Evolutionary conservation across 2,888 invertebrate genomes (phyloP), one percentile per base, ranked within the genome.

Genomic region (Drosophila meridiana): DNA sequence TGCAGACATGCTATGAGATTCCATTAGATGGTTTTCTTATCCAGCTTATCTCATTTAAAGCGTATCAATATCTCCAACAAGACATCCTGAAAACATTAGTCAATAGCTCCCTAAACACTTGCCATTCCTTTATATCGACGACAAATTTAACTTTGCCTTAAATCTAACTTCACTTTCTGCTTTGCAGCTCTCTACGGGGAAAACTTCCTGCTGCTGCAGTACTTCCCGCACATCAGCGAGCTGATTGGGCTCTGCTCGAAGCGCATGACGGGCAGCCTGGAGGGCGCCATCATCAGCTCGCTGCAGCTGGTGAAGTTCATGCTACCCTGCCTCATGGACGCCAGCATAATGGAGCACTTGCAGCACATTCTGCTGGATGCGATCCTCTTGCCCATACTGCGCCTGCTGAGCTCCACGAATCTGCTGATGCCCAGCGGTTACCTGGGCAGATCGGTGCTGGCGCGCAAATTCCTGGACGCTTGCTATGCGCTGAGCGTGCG

Each of bases 141-240:
- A 20, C 20, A 20, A 20, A 20, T 20, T 20, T 20, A 20, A 20
- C 0, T 20, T 20, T 20, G 0, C 0, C 1, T 20, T 20, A 20
- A 20, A 20, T 36, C 34, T 34, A 9, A 34, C 8, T 9, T 34
- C 34, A 34, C 9, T 34, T 42, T 42, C n/a, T n/a, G n/a, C 5
- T 36, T 40, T 6, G 6, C 43, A 85, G 89, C 85, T 5, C 80
- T 84, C 38, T 84, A 84, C 26, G 84, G 89, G 2, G 84, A 84
- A 47, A 84, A 71, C 69, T 95, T 98, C 71, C 96, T 98, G 88
- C 94, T 98, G 78, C 94, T 97, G 81, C 98, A 98, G 93, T 98
- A 98, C 93, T 94, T 98, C 76, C 97, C 98, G 0, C 98, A 98
- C 91, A 96, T 97, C 94, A 96, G 96, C 38, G 98, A 98, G 91